Base-by-base conservation (phyloP, 2,888 invertebrate species). In the Matsumyia berberina region DNA sequence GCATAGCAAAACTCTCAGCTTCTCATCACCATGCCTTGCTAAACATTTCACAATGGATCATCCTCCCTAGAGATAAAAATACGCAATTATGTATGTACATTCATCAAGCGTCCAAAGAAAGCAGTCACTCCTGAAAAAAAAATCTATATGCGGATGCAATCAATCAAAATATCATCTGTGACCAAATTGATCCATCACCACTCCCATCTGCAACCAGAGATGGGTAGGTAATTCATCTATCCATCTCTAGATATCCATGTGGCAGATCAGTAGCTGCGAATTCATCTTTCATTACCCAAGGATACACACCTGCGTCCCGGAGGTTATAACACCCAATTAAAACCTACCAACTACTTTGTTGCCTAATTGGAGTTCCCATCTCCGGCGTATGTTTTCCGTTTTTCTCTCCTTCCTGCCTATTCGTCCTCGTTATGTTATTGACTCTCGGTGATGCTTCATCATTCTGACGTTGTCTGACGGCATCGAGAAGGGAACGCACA, bases 131-230 rank as follows among this genome's bases (percentile, higher is more conserved):
- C 9, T 19, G 35, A 19, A 31, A 24, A 15, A n/a, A 46, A 46
- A 66, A 42, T 58, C 64, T 44, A 79, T 29, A 29, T 58, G 57
- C 66, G 51, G 69, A 80, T 76, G 69, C 66, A 69, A 85, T 85
- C 80, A 85, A 85, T 85, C 85, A 85, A 85, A 85, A 74, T 57
- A 80, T 85, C 85, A 85, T 85, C 85, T 85, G 85, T 85, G 80
- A 80, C 85, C 85, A 80, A 85, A 85, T 85, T 85, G 85, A 85
- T 85, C 85, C 74, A 80, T 85, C 85, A 85, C 80, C 76, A 66
- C 67, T 69, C 53, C 49, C 64, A 37, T 80, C 39, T 57, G 55
- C 39, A 51, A 39, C 53, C 51, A 55, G 79, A 80, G 42, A 5
- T 15, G 64, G 83, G 73, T 76, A 80, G 74, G 80, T 76, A 74